These are phyloP conservation scores for Capreolus pygargus DNA, from an alignment of 2,113 vertebrate species.

Conservation along the genomic window DNA sequence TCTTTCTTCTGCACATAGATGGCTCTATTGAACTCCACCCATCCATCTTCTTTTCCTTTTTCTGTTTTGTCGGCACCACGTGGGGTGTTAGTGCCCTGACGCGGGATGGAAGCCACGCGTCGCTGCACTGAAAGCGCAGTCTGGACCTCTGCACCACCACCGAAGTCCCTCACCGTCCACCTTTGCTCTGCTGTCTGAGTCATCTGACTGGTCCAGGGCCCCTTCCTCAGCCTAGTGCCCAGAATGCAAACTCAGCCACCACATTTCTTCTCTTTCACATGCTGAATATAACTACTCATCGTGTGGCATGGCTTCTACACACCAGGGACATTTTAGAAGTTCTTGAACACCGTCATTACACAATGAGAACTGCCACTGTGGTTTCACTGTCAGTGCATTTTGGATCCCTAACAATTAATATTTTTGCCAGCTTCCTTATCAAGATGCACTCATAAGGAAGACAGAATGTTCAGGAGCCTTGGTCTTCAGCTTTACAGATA, in stretches of 20 bases:
- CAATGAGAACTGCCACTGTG: not conserved
- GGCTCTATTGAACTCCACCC: not conserved
- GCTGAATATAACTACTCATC: not conserved
- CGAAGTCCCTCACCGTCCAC: not conserved
- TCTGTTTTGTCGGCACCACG: not conserved
- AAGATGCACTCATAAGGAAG: not conserved
- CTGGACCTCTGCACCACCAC: not conserved
- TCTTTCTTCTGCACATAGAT: not conserved
- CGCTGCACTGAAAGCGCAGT: not conserved
- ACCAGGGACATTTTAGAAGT: not conserved
- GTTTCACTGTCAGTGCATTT: not conserved
- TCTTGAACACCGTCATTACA: not conserved
- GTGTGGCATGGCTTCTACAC: not conserved
- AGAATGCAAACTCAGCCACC: not conserved
- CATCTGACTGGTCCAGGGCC: not conserved
- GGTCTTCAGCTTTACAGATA: slow-evolving; percentile 40
- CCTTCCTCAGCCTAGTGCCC: not conserved
- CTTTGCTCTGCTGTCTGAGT: not conserved
- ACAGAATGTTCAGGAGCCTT: not conserved
- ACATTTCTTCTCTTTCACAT: not conserved
- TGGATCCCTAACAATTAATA: not conserved
- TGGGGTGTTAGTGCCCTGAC: not conserved
- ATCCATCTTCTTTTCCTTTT: not conserved
- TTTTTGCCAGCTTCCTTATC: not conserved
- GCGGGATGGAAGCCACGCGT: not conserved